A percentile compares a stretch with the other conserved stretches of the same genome.
Conservation (phyloP, 92 coral and sea anemone genomes). For the Virgularia gustaviana region DNA sequence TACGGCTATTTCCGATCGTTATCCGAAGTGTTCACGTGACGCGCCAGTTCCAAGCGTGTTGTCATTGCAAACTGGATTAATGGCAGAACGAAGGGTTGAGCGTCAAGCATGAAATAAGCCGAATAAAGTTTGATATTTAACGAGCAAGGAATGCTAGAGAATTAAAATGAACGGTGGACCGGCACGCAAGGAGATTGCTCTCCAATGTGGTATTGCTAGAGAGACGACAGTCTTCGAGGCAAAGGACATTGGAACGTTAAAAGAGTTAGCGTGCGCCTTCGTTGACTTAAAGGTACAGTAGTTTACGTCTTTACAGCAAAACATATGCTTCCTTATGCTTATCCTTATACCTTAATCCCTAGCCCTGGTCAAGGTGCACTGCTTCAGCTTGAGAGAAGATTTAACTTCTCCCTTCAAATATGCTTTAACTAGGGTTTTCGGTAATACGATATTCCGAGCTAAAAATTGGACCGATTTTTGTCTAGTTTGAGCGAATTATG, state of each 20-base stretch:
- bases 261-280: constrained; percentile 94
- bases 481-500: no score
- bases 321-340: no score
- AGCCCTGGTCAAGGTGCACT: no score
- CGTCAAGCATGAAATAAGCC: background rate
- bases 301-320: background rate
- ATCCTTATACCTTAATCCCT: no score
- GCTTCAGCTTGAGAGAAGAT: no score
- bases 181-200: constrained; percentile 78
- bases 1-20: background rate
- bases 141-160: background rate
- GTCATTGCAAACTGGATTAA: background rate
- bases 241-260: constrained; percentile 75
- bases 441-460: background rate
- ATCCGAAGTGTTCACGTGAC: constrained; percentile 26
- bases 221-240: constrained; percentile 96
- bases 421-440: background rate
- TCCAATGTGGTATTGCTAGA: constrained; percentile 96
- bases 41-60: constrained; percentile 12
- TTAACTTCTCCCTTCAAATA: background rate
- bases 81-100: background rate
- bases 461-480: no score
- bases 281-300: constrained; percentile 90
- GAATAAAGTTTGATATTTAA: background rate
- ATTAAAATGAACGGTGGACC: constrained; percentile 76